These are phyloP conservation scores for Sebastes paucispinis DNA, from an alignment of 2,797 vertebrate genomes.

Conservation along the genomic window DNA sequence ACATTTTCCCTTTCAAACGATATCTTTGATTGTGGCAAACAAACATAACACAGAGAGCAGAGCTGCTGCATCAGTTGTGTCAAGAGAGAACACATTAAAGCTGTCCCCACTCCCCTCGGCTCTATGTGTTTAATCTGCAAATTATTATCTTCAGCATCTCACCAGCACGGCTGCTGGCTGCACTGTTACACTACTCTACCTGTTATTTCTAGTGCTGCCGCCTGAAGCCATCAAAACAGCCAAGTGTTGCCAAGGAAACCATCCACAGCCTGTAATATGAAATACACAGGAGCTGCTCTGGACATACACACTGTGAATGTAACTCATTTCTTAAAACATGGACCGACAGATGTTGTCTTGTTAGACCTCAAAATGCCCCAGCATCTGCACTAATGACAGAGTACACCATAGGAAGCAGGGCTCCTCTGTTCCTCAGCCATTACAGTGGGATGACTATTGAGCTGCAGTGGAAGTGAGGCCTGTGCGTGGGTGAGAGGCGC, in stretches of 20 bases:
- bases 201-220: slow-evolving; percentile 40
- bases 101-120: not conserved
- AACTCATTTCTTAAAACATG: not conserved
- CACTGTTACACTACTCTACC: slow-evolving; percentile 5
- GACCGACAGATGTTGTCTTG: not conserved
- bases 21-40: not conserved
- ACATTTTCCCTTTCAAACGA: not conserved
- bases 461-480: slow-evolving; percentile 60
- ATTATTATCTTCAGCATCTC: slow-evolving; percentile 30
- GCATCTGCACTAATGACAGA: slow-evolving; percentile 1
- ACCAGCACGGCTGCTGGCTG: slow-evolving; percentile 9
- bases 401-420: not conserved
- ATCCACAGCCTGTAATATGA: slow-evolving; percentile 7
- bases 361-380: not conserved
- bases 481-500: slow-evolving; percentile 69
- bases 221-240: slow-evolving; percentile 45
- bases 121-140: not conserved
- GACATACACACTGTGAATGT: not conserved
- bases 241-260: slow-evolving; percentile 59
- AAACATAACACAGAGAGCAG: not conserved
- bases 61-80: not conserved
- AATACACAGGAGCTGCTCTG: not conserved
- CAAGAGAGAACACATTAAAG: not conserved
- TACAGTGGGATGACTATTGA: slow-evolving; percentile 16
- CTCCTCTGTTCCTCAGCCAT: slow-evolving; percentile 10